These are phyloP conservation scores for Meiosimyza decipiens DNA, from an alignment of 2,888 invertebrate species.

Conservation along the genomic window DNA sequence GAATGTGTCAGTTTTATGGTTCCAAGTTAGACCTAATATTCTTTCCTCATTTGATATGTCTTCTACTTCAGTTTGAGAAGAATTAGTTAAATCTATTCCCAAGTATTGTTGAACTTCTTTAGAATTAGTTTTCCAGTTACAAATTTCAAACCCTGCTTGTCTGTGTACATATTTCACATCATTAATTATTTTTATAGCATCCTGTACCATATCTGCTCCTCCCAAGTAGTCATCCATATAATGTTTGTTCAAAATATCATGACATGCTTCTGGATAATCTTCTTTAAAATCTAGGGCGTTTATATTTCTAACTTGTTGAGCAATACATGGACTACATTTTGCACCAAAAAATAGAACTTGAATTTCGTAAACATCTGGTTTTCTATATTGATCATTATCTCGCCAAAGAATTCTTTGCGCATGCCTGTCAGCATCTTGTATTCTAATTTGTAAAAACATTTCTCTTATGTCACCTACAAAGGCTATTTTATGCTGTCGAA, in stretches of 20 bases:
- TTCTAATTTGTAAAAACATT: neutral
- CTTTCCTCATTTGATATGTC: no score
- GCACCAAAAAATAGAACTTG: neutral
- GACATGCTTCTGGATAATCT: neutral
- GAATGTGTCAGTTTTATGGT: no score
- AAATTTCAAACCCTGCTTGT: neutral
- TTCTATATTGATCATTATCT: neutral
- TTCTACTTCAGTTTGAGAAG: no score
- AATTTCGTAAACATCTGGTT: neutral
- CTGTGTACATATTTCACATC: neutral
- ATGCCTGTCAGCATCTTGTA: neutral
- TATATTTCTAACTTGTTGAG: neutral
- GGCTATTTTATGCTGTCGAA: no score
- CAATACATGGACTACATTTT: neutral
- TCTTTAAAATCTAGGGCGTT: neutral
- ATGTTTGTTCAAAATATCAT: neutral
- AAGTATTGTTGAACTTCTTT: neutral
- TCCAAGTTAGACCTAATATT: no score
- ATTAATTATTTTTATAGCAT: neutral
- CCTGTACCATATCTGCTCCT: neutral
- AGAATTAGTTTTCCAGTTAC: neutral
- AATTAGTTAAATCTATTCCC: neutral
- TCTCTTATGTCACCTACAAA: slow-evolving; percentile 1
- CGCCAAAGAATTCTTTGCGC: slow-evolving; percentile 1
- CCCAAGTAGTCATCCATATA: slow-evolving; percentile 8